Conservation (phyloP, 2,888 invertebrate species). For the Tenthredo distinguenda region DNA sequence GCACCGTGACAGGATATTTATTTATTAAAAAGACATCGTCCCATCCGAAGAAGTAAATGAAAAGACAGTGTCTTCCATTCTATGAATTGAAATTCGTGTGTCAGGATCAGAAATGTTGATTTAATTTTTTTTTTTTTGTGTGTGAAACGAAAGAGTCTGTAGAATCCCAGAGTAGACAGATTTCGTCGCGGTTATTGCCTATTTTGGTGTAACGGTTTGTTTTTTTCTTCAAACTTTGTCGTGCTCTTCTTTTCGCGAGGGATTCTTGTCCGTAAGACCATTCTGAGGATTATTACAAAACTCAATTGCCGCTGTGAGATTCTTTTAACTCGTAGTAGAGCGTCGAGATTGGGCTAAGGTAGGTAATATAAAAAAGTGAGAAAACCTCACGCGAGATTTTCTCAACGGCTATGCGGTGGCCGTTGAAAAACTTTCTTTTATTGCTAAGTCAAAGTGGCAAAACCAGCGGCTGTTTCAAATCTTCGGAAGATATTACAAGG, state of each 20-base stretch:
- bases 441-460: constrained; percentile 19
- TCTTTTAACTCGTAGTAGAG: constrained; percentile 15
- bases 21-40: background rate
- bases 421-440: constrained; percentile 5
- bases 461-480: background rate
- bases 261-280: background rate
- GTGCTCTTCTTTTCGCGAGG: background rate
- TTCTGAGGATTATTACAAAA: constrained; percentile 11
- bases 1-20: background rate
- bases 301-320: background rate
- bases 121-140: background rate
- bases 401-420: background rate
- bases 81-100: background rate
- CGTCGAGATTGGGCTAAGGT: background rate
- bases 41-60: background rate
- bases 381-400: background rate
- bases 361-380: constrained; percentile 3
- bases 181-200: background rate
- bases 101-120: background rate
- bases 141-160: background rate
- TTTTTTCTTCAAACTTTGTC: background rate
- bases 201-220: background rate
- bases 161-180: background rate
- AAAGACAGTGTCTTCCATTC: background rate
- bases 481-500: background rate